Evolutionary conservation across 2,888 invertebrate genomes (phyloP), one percentile per base, ranked within the genome.

Genomic region (Eristalis intricaria): DNA sequence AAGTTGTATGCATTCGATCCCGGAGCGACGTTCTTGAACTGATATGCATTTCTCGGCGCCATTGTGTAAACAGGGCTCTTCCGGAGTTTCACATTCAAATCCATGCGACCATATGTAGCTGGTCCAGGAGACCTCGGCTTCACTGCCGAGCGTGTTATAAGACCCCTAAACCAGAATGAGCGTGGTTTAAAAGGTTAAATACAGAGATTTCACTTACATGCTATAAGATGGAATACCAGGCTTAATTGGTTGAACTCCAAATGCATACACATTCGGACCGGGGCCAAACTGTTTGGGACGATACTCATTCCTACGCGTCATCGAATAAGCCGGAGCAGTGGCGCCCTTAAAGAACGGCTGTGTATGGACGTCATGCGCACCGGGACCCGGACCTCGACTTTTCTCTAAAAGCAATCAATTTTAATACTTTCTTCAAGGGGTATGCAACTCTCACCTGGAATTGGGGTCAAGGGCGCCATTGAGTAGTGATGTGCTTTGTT

Each of bases 251-350:
- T 88, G 78, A 0, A 91, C 79, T 22, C 90, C 89, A 75, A 90
- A 89, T 26, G 84, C 89, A 84, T 93, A 93, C 0, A 89, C 89
- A 89, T 92, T 93, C 8, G 93, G 92, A 7, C 91, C 92, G 2
- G 93, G 93, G 40, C 88, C 89, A 8, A 43, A 81, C 2, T 89
- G 90, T 71, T 91, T 91, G 29, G 74, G 89, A 15, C 43, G 64
- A n/a, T 70, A 88, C 2, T 83, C 83, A 26, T 90, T 89, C 38
- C 94, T 93, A 5, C 91, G 90, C 32, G 94, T 94, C 90, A 95
- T 93, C 2, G 94, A 94, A 89, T 94, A 95, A 7, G 94, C 94
- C 0, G 95, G 92, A 1, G 93, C 90, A 65, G 89, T 89, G 0
- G 75, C 71, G 0, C 90, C 90, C 40, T 89, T 91, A 11, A 91